Percentiles rank a stretch among this genome's conserved stretches.
Conservation (phyloP, 2,113 vertebrate species). For the Nibea albiflora region DNA sequence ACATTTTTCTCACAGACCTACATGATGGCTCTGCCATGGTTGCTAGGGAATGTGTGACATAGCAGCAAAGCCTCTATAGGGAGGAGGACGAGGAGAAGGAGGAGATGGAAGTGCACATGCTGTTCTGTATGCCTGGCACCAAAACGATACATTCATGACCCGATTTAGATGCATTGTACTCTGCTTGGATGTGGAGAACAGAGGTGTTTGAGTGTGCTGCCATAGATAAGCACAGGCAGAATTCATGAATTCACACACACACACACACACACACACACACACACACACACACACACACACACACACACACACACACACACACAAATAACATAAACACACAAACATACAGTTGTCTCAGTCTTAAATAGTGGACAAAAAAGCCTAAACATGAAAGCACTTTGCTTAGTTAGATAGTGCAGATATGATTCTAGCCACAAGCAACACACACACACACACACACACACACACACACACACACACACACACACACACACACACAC, state of each 20-base stretch:
- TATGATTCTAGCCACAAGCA: constrained; percentile 6
- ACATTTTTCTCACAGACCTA: constrained; percentile 22
- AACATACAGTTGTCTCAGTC: not conserved
- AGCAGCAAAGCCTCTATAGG: constrained; percentile 39
- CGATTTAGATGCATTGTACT: constrained; percentile 57
- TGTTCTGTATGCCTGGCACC: constrained; percentile 56
- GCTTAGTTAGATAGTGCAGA: not conserved
- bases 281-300: not conserved
- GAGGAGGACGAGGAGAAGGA: constrained; percentile 39
- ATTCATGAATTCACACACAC: not conserved
- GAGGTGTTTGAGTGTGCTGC: constrained; percentile 32
- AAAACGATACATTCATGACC: constrained; percentile 63
- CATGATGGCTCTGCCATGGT: constrained; percentile 19
- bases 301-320: not conserved
- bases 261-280: not conserved
- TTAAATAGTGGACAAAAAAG: not conserved
- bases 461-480: not conserved
- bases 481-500: constrained; percentile 1
- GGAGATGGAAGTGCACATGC: constrained; percentile 41
- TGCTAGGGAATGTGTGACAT: constrained; percentile 57
- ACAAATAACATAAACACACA: not conserved
- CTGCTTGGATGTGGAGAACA: constrained; percentile 46
- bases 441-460: constrained; percentile 6
- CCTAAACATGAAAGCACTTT: not conserved
- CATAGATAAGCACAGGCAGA: constrained; percentile 29